Evolutionary conservation across 2,113 vertebrate genomes (phyloP).

Genomic region (Sterrhoptilus dennistouni): DNA sequence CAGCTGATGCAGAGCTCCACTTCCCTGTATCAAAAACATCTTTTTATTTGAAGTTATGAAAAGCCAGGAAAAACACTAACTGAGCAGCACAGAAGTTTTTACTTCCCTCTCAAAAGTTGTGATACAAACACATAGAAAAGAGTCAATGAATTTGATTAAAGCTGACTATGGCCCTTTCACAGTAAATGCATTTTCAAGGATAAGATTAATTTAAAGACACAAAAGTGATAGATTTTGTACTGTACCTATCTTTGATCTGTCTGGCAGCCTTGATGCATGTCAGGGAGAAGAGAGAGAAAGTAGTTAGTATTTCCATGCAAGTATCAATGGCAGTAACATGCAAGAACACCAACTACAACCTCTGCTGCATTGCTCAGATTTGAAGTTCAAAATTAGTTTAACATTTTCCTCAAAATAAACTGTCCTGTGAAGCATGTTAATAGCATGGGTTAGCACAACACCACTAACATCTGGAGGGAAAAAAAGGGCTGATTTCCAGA

Average conservation of each 20-base stretch:
- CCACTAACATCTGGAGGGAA: not conserved
- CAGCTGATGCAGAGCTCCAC: not conserved
- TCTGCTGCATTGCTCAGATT: constrained; percentile 17
- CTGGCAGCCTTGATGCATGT: constrained; percentile 87
- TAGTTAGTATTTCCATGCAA: constrained; percentile 85
- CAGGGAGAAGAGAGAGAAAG: constrained; percentile 80
- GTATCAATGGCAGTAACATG: constrained; percentile 71
- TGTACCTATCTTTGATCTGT: constrained; percentile 97
- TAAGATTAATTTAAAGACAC: constrained; percentile 46
- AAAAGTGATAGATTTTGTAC: constrained; percentile 75
- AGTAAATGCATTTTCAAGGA: constrained; percentile 19
- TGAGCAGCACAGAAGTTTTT: not conserved
- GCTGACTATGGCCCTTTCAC: constrained; percentile 11
- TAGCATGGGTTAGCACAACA: constrained; percentile 36
- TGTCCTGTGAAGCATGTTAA: not conserved
- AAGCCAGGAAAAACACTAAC: not conserved
- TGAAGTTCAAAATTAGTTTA: constrained; percentile 31
- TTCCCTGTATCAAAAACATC: not conserved
- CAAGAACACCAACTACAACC: constrained; percentile 64
- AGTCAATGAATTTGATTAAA: not conserved
- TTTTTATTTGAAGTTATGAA: not conserved
- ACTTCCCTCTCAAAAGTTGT: not conserved
- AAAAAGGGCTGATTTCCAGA: not conserved
- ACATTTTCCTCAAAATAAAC: not conserved
- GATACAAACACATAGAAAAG: not conserved